Evolutionary conservation across 2,113 vertebrate species (phyloP), one percentile per base, ranked within the genome.

Genomic region (Rhinogobius similis): DNA sequence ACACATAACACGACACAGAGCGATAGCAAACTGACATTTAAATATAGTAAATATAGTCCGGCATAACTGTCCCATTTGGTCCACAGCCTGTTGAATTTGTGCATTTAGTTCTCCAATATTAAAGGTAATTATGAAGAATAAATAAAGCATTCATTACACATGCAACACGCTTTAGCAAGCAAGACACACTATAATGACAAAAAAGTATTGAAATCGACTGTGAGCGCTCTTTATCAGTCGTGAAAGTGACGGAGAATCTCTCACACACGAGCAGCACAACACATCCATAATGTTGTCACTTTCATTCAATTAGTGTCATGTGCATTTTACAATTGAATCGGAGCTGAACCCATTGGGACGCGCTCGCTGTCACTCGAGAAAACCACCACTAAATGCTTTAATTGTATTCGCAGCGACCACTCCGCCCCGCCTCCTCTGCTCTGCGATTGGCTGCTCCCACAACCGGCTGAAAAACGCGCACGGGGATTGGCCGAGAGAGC

Each of bases 321-420:
- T 85, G 88, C 82, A 89, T 88, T 89, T 89, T 82, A 85, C 86
- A 89, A 88, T 89, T 90, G 83, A 88, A 87, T 83, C 81, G 58
- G 81, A 79, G 81, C 76, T 27, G 53, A 41, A 46, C 26, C 88
- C 79, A 89, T 88, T 89, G 90, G 90, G 86, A 91, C 85, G 32
- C 14, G 52, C 18, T 56, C 32, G 68, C 89, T 90, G 88, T 86
- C 88, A 90, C 89, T 91, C 90, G 82, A 88, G 82, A 80, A 75
- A 84, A 88, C 74, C 81, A 58, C 59, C 81, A 77, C 46, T 82
- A 82, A 86, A 90, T 79, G 81, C 86, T 90, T 86, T 75, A 86
- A 88, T 90, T 86, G 90, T 82, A 92, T 91, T 89, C 90, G 90
- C 84, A 55, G 86, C 70, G 67, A 55, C 0, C 69, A 2, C 43